Percentiles rank a stretch among this genome's conserved stretches.
These are phyloP conservation scores for Helogale parvula DNA, from an alignment of 2,113 vertebrate genomes.

Conservation along the genomic window DNA sequence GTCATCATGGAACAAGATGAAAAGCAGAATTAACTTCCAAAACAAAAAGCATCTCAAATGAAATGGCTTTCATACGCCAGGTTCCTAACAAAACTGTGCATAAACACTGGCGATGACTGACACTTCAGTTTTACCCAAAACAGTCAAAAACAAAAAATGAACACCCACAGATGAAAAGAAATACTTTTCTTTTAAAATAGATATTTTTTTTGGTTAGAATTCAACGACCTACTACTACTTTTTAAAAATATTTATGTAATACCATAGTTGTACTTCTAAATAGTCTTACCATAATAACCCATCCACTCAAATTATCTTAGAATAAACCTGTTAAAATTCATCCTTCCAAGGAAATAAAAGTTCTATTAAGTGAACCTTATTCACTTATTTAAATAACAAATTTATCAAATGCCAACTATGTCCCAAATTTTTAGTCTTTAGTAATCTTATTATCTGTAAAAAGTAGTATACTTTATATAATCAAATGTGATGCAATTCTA, in stretches of 20 bases:
- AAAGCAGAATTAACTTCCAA: not conserved
- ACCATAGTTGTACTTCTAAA: not conserved
- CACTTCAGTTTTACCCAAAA: not conserved
- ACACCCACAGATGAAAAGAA: not conserved
- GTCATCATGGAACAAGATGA: not conserved
- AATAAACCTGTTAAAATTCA: constrained; percentile 14
- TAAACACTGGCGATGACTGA: not conserved
- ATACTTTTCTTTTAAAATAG: not conserved
- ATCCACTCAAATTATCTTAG: not conserved
- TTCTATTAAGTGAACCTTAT: not conserved
- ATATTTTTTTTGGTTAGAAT: not conserved
- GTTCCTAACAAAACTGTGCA: not conserved
- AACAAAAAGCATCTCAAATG: not conserved
- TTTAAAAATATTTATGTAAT: not conserved
- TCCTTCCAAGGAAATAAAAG: constrained; percentile 14
- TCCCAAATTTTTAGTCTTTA: not conserved
- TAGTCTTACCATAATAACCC: not conserved
- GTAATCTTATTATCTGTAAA: not conserved
- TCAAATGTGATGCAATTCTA: not conserved
- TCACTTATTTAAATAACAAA: not conserved
- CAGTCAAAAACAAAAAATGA: not conserved
- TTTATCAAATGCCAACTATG: not conserved
- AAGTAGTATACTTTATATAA: not conserved
- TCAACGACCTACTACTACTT: not conserved
- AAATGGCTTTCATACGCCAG: not conserved